These are phyloP conservation scores for Brienomyrus longianalis DNA, from an alignment of 2,113 vertebrate species.

Conservation along the genomic window DNA sequence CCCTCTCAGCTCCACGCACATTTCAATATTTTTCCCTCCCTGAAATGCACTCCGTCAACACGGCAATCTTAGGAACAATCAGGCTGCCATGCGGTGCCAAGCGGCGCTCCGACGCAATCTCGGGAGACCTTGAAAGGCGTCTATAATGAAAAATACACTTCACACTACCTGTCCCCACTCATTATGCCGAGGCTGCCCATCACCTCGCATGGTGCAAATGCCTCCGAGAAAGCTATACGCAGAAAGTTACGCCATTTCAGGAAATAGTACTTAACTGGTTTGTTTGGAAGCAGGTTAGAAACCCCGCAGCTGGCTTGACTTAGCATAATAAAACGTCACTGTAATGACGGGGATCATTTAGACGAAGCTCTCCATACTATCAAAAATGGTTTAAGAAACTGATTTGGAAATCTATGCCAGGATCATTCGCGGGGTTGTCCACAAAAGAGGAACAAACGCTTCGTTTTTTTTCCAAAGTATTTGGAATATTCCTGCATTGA, in stretches of 20 bases:
- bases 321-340: neutral
- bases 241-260: neutral
- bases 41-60: neutral
- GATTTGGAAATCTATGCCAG: neutral
- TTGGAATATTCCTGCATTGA: neutral
- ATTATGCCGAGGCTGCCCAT: neutral
- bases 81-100: neutral
- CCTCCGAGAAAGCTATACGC: neutral
- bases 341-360: neutral
- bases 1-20: neutral
- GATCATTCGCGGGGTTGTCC: neutral
- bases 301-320: neutral
- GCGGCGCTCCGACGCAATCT: neutral
- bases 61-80: constrained; percentile 4
- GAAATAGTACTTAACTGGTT: neutral
- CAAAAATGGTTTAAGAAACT: neutral
- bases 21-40: constrained; percentile 3
- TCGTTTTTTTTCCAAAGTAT: neutral
- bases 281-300: neutral
- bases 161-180: neutral
- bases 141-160: constrained; percentile 9
- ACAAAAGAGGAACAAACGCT: neutral
- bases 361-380: neutral
- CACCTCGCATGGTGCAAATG: neutral
- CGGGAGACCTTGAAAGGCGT: neutral